Base-by-base conservation (phyloP, 2,797 vertebrate genomes). In the Phalanger gymnotis region DNA sequence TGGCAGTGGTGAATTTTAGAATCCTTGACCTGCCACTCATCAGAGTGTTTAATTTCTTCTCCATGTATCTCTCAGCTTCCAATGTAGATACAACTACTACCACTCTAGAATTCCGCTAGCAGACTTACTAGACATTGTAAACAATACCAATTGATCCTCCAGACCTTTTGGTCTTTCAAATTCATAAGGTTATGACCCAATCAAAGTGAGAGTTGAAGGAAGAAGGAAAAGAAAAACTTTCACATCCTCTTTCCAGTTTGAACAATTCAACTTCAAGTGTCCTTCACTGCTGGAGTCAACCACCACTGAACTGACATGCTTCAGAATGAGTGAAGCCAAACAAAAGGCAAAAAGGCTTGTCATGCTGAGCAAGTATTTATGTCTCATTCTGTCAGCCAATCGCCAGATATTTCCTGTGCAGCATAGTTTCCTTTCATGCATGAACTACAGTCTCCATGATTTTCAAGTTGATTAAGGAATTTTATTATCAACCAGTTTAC, bases 31-130 rank as follows among this genome's bases (percentile, higher is more conserved):
- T 73, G 19, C 1, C 22, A 47, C 47, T 47, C 66, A 73, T 73
- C n/a, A 7, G 30, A 31, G 40, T 47, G n/a, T 81, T 81, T 47
- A 81, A 9, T 81, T 81, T 81, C 5, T 25, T 81, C 30, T 81
- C n/a, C 40, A 5, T 40, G 14, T 47, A 73, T 73, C 16, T 73
- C 66, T 73, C n/a, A 73, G 1, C 16, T 40, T 1, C 66, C n/a
- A 81, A 25, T 9, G n/a, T 47, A 81, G 40, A 81, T 81, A 14
- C 2, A 81, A n/a, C 0, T 47, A 81, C 5, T n/a, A 66, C 34
- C 0, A 0, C 34, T 2, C n/a, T 47, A 2, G 22, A 81, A 81
- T 31, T 0, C 66, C 0, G 0, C 19, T 40, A 47, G 7, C 25
- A 40, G n/a, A 25, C 25, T 81, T 81, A 31, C 40, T 81, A 47